Base-by-base conservation (phyloP, 2,113 vertebrate species). In the Stictonetta naevosa region DNA sequence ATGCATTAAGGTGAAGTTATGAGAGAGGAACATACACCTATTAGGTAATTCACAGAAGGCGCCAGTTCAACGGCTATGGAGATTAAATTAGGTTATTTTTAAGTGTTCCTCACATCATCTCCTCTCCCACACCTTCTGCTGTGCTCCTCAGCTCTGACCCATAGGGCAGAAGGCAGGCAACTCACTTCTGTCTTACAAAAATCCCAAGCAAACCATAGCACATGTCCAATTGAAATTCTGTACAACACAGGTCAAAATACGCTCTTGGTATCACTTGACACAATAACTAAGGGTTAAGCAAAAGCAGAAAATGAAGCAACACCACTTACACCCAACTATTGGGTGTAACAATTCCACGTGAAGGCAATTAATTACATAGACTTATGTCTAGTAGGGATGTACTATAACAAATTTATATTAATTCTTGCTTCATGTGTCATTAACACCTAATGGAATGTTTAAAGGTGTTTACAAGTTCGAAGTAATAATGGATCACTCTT, bases 401-500 rank as follows among this genome's bases (percentile, higher is more conserved):
- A 48, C 46, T 48, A 48, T 48, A 48, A 81, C 28, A 92, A 75
- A 83, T 36, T 62, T 36, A 5, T 11, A 73, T 58, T 86, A 82
- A 73, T 91, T 81, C 86, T 67, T 93, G 83, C 75, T 93, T 92
- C 78, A 53, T 79, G 83, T 90, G 92, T 90, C 84, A 92, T 91
- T 93, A 97, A 83, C 86, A 89, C 84, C 76, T 88, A 92, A 94
- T 84, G 79, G 80, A 85, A 95, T 26, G 82, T 90, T 95, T 78
- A 69, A 72, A 95, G 79, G 80, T 92, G 90, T 97, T 96, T 95
- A 96, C 87, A 92, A 95, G 95, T 72, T 90, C 79, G 69, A 82
- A 95, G 69, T 63, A 93, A 94, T 92, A 96, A 92, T 69, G 59
- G 68, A 94, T 92, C 74, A 52, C 38, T 94, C 77, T 90, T 95